phyloP scores from a whole-genome alignment of 2,113 vertebrate genomes.

The Rhombomys opimus region DNA sequence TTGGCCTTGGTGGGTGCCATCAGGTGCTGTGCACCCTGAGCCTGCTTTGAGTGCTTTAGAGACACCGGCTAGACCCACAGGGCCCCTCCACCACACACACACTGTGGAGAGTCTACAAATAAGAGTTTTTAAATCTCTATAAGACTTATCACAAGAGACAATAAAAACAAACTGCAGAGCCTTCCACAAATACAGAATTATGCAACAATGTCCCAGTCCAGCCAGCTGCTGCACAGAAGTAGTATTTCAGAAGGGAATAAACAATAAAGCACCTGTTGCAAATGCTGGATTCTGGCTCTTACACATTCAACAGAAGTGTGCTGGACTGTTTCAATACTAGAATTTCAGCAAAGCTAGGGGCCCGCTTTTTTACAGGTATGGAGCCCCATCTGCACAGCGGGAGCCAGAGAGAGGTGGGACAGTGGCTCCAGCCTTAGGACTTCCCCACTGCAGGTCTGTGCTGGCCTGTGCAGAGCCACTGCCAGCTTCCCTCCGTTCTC shows the following conservation, averaged over 20 bases:
- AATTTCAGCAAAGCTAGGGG: conserved; percentile 66
- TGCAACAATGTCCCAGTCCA: neutral
- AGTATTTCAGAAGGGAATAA: conserved; percentile 62
- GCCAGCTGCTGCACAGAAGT: conserved; percentile 38
- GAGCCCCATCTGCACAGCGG: neutral
- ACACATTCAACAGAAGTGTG: conserved; percentile 55
- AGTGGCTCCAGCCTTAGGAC: neutral
- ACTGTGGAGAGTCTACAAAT: neutral
- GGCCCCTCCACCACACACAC: neutral
- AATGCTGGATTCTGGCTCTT: conserved; percentile 20
- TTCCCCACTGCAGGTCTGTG: neutral
- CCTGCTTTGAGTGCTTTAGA: neutral
- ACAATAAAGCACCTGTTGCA: conserved; percentile 56
- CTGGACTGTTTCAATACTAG: conserved; percentile 63
- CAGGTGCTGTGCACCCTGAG: neutral
- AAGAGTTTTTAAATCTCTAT: neutral
- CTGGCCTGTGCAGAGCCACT: neutral
- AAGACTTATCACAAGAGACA: neutral
- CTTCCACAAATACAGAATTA: conserved; percentile 26
- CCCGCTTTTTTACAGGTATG: neutral
- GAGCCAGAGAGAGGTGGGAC: neutral
- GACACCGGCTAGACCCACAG: accelerated
- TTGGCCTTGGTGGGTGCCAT: neutral
- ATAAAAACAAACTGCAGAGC: neutral
- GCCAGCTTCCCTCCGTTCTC: neutral